Percentiles rank a stretch among this genome's conserved stretches.
phyloP scores from a whole-genome alignment of 2,888 invertebrate species.

The Lepidonotus clava region DNA sequence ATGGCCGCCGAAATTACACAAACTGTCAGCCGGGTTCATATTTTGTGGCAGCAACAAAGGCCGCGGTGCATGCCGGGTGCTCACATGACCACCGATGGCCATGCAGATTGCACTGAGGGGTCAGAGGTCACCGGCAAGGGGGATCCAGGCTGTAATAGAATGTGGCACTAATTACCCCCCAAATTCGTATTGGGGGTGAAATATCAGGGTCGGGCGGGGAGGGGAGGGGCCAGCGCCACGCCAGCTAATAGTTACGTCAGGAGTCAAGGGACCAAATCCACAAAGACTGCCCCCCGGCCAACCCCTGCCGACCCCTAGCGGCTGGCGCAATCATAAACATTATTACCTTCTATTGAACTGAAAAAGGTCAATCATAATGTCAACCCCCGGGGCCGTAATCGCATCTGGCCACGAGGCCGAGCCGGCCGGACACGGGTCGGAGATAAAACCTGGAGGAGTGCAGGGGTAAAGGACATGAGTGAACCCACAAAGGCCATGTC shows the following conservation, averaged over 20 bases:
- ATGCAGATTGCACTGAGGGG: constrained; percentile 35
- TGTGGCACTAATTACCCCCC: constrained; percentile 29
- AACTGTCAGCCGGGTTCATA: constrained; percentile 52
- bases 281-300: constrained; percentile 8
- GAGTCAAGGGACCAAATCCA: constrained; percentile 30
- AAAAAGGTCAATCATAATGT: constrained; percentile 35
- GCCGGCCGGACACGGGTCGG: background rate
- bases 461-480: constrained; percentile 5
- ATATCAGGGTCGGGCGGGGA: background rate
- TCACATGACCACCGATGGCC: constrained; percentile 4
- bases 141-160: constrained; percentile 51
- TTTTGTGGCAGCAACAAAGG: constrained; percentile 43
- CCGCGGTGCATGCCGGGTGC: constrained; percentile 10
- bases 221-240: background rate
- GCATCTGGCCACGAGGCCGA: constrained; percentile 31
- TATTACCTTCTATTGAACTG: constrained; percentile 42
- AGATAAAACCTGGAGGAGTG: constrained; percentile 23
- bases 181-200: constrained; percentile 7
- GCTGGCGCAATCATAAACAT: constrained; percentile 44
- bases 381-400: constrained; percentile 39
- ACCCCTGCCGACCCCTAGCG: background rate
- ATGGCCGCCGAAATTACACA: constrained; percentile 45
- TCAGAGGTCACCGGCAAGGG: constrained; percentile 40
- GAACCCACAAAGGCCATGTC: constrained; percentile 44
- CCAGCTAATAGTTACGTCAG: constrained; percentile 39